A percentile compares a stretch with the other conserved stretches of the same genome.
Conservation (phyloP, 2,113 vertebrate genomes). For the Microcebus tavaratra region DNA sequence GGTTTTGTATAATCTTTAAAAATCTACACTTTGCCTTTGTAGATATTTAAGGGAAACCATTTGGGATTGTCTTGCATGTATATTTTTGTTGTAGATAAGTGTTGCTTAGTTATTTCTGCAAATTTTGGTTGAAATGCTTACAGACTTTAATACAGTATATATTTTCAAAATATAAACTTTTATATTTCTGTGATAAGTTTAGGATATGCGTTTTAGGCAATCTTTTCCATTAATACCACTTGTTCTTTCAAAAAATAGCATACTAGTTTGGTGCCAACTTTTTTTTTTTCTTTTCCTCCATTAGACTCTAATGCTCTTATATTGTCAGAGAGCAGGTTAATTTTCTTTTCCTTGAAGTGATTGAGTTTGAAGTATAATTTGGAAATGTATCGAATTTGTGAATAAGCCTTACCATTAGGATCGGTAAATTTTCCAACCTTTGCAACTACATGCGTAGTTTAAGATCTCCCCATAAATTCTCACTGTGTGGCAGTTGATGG, state of each 20-base stretch:
- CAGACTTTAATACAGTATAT: conserved; percentile 91
- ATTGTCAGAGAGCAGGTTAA: conserved; percentile 70
- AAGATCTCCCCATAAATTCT: conserved; percentile 82
- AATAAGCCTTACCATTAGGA: conserved; percentile 90
- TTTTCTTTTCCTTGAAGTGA: conserved; percentile 79
- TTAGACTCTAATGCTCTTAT: conserved; percentile 80
- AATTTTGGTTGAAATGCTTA: conserved; percentile 88
- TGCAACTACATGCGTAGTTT: conserved; percentile 75
- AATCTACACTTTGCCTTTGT: conserved; percentile 88
- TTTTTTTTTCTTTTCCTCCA: conserved; percentile 71
- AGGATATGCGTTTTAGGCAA: conserved; percentile 90
- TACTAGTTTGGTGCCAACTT: conserved; percentile 89
- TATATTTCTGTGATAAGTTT: conserved; percentile 94
- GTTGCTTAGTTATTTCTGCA: conserved; percentile 88
- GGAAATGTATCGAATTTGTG: conserved; percentile 85
- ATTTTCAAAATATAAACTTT: conserved; percentile 93
- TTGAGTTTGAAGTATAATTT: conserved; percentile 83
- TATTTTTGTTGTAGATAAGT: conserved; percentile 93
- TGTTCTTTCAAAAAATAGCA: conserved; percentile 90
- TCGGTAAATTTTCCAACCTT: conserved; percentile 83
- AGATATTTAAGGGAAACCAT: conserved; percentile 87
- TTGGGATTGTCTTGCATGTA: conserved; percentile 91
- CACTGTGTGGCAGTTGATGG: conserved; percentile 83
- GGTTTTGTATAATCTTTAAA: conserved; percentile 89
- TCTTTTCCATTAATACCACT: conserved; percentile 87